Evolutionary conservation across 2,888 invertebrate genomes (phyloP), one percentile per base, ranked within the genome.

Genomic region (Punctoribates punctum): DNA sequence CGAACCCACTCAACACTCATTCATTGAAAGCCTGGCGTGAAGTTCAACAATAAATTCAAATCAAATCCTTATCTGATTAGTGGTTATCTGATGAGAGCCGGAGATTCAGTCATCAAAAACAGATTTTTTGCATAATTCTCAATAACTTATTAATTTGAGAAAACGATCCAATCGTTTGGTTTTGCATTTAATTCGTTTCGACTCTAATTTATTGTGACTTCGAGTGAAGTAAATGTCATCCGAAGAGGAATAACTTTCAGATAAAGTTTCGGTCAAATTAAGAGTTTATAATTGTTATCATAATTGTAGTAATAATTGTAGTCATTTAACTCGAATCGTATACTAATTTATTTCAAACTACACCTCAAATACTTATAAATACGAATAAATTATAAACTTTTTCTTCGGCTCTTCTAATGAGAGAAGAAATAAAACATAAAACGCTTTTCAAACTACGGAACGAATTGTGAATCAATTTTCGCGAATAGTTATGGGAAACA

Each of bases 281-380:
- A 27, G 60, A 27, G 13, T 11, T 27, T 13, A 17, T n/a, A 67
- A 67, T n/a, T 38, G 38, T 54, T 54, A 54, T 54, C 5, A 54
- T 54, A 54, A 54, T 54, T 54, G 23, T 1, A 23, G 23, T 23
- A 11, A 23, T n/a, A n/a, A n/a, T n/a, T n/a, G n/a, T n/a, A n/a
- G n/a, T n/a, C n/a, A 48, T 42, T 42, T 42, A 13, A 42, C 11
- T 13, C 8, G 23, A 20, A n/a, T 38, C 11, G 1, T 38, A 38
- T 29, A 67, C 65, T 20, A 67, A 60, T 67, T 67, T 67, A 67
- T 67, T 62, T 34, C 1, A 38, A 38, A 67, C 34, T 67, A 67
- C 65, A 67, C 34, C 38, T 67, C 17, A 67, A 67, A 34, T 67
- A 67, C 13, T 27, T 13, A 1, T 29, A 29, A n/a, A 27, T 15